Evolutionary conservation across 2,797 vertebrate species (phyloP).

Genomic region (Sphenopsis melanotis): DNA sequence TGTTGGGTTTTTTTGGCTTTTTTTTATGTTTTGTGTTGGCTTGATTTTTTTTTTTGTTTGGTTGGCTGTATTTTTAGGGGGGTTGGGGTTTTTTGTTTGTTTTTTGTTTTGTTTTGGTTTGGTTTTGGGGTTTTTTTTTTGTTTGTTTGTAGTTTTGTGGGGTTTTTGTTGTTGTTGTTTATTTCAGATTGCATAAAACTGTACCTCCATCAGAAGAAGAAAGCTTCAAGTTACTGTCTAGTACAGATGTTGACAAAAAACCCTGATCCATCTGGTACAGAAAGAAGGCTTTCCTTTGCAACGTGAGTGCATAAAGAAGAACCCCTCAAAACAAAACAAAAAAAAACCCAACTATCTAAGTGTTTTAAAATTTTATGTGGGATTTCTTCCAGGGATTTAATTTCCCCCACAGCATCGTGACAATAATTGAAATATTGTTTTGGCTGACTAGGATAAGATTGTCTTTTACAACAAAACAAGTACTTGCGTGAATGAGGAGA

Average conservation of each 20-base stretch:
- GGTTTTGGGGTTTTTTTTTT: not conserved
- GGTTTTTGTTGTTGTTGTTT: not conserved
- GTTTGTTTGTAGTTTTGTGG: not conserved
- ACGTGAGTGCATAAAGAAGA: not conserved
- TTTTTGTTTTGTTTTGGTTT: not conserved
- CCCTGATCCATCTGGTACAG: not conserved
- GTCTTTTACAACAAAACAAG: not conserved
- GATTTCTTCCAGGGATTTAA: not conserved
- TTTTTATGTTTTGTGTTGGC: too few species aligned
- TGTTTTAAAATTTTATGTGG: not conserved
- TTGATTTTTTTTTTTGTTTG: not conserved
- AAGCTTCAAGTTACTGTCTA: not conserved
- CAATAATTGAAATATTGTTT: not conserved
- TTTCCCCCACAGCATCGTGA: rapidly evolving
- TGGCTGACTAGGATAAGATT: not conserved
- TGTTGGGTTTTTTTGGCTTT: rapidly evolving
- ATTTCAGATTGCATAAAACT: not conserved
- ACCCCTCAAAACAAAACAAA: not conserved
- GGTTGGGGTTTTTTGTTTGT: rapidly evolving
- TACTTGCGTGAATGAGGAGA: not conserved
- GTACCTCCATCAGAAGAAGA: not conserved
- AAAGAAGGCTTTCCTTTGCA: not conserved
- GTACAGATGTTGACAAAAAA: not conserved
- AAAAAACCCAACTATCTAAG: not conserved
- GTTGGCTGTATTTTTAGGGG: not conserved